Conservation (phyloP, 2,797 vertebrate species). For the Lutjanus campechanus region DNA sequence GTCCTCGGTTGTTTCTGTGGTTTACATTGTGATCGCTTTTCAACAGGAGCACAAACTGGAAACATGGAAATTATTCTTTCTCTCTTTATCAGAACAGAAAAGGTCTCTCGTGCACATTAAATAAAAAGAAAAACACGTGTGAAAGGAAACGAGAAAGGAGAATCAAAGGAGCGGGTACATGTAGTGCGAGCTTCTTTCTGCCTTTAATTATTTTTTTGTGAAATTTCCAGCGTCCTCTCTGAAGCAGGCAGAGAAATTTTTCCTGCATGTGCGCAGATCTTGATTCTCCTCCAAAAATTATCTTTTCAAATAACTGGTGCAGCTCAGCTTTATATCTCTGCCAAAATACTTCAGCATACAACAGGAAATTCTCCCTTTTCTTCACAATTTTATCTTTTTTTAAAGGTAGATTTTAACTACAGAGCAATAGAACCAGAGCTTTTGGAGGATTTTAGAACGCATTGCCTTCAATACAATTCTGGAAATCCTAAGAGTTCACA, state of each 20-base stretch:
- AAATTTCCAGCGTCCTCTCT: slow-evolving; percentile 10
- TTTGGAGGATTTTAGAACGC: background rate
- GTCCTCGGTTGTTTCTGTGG: background rate
- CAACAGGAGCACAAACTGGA: background rate
- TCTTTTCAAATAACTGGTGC: slow-evolving; percentile 28
- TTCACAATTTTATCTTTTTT: background rate
- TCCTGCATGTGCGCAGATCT: slow-evolving; percentile 13
- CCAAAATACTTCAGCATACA: slow-evolving; percentile 26
- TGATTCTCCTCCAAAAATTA: slow-evolving; percentile 36
- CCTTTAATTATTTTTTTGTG: slow-evolving; percentile 16
- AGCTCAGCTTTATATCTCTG: slow-evolving; percentile 22
- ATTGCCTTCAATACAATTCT: background rate
- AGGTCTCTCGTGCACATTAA: background rate
- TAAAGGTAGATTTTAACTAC: background rate
- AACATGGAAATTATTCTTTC: background rate
- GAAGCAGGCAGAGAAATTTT: slow-evolving; percentile 7
- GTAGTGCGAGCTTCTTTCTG: background rate
- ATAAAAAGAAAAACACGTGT: background rate
- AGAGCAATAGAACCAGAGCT: background rate
- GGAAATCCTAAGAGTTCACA: background rate
- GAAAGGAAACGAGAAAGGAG: background rate
- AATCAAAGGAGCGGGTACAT: slow-evolving; percentile 14
- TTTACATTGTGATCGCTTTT: background rate
- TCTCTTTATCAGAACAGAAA: slow-evolving; percentile 3
- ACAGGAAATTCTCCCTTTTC: background rate